Evolutionary conservation across 2,113 vertebrate genomes (phyloP), one percentile per base, ranked within the genome.

Genomic region (Nannospalax galili): DNA sequence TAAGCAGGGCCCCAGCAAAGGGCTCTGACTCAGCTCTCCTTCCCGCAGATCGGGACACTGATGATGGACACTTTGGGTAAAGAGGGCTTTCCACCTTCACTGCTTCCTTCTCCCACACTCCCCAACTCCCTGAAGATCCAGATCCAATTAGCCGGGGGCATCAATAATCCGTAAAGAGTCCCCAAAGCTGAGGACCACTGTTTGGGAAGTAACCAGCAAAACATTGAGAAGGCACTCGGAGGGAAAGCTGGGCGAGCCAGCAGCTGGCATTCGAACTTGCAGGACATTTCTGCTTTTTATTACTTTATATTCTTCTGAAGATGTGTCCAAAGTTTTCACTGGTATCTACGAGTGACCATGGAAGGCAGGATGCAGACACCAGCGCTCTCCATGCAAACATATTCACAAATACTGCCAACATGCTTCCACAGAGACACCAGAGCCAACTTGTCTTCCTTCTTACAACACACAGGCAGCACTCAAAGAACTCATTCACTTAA

Each of bases 311-410:
- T 65, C 70, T 30, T 3, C 72, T 60, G 72, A 0, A 22, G 4
- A 17, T 2, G 0, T 20, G 19, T 17, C 9, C 5, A 20, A 52
- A 14, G 45, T 24, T 37, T 35, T 52, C 22, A 1, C 22, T 45
- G n/a, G 14, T 1, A 14, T 8, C 64, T 28, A 7, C 0, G 2
- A 28, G 35, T 35, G 1, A 6, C 64, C 1, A 2, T 4, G 4
- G 32, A 52, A 42, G 35, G 69, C 0, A 1, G 37, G 1, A 42
- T 12, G 1, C 3, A 35, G 62, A 60, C 79, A 58, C 5, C 37
- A 22, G 40, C 62, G 37, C n/a, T 28, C 35, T 40, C 40, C 40
- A 14, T 24, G 58, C 2, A 32, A 81, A 0, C 5, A 7, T 69
- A 35, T 79, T 42, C 48, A 80, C 88, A 72, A 80, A 78, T 24